Conservation (phyloP, 2,797 vertebrate species). For the Enteromius unitaeniatus region DNA sequence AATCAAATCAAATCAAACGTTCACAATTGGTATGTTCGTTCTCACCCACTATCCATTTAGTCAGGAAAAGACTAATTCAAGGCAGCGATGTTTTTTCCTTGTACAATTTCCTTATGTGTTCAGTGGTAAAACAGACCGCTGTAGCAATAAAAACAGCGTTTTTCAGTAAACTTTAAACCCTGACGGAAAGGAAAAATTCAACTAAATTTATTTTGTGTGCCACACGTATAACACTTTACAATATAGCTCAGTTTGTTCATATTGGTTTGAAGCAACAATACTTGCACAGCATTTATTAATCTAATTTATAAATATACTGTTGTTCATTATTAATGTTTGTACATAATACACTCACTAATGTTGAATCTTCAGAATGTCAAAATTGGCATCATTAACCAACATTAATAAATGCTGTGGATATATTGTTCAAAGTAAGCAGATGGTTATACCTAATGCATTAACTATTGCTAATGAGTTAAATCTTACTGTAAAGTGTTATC, state of each 20-base stretch:
- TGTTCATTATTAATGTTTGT: neutral
- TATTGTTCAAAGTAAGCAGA: too few relatives aligned
- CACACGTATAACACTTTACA: constrained; percentile 2
- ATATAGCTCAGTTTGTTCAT: neutral
- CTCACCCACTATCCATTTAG: constrained; percentile 15
- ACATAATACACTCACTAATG: neutral
- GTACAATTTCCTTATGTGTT: neutral
- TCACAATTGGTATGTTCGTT: constrained; percentile 13
- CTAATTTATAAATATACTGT: neutral
- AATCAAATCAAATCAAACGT: constrained; percentile 41
- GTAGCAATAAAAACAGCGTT: constrained; percentile 2
- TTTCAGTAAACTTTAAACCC: neutral
- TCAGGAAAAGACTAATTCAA: constrained; percentile 4
- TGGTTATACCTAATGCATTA: neutral
- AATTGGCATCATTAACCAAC: neutral
- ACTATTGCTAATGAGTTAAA: neutral
- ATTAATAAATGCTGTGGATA: constrained; percentile 10
- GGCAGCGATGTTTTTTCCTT: constrained; percentile 3
- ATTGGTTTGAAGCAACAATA: neutral
- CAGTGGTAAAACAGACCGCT: neutral
- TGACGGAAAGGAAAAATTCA: neutral
- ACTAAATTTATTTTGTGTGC: neutral
- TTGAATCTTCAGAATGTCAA: neutral
- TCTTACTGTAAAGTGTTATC: constrained; percentile 13
- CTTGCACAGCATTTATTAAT: constrained; percentile 13